A percentile compares a stretch with the other conserved stretches of the same genome.
Evolutionary conservation across 2,888 invertebrate species (phyloP).

Genomic region (Caenorhabditis macrosperma): DNA sequence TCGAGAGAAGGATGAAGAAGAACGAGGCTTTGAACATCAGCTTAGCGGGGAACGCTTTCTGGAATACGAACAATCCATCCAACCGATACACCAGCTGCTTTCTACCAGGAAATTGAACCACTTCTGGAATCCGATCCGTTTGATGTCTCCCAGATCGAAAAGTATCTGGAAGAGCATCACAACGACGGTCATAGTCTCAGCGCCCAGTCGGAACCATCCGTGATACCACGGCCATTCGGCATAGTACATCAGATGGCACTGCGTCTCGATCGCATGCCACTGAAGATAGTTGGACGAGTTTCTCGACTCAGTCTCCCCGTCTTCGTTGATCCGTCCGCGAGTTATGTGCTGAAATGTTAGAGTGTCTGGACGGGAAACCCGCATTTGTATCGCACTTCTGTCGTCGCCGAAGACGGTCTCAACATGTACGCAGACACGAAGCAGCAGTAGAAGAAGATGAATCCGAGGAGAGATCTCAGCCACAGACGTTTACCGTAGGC

Average conservation of each 20-base stretch:
- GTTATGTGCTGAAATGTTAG: slow-evolving; percentile 53
- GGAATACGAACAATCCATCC: slow-evolving; percentile 62
- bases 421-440: slow-evolving; percentile 91
- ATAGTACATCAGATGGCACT: slow-evolving; percentile 65
- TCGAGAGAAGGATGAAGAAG: slow-evolving; percentile 89
- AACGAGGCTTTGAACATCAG: slow-evolving; percentile 96
- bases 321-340: slow-evolving; percentile 46
- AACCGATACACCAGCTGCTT: neutral
- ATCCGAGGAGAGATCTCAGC: slow-evolving; percentile 87
- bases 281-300: slow-evolving; percentile 41
- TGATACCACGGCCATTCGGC: slow-evolving; percentile 59
- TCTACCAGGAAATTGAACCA: slow-evolving; percentile 86
- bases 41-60: slow-evolving; percentile 91
- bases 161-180: slow-evolving; percentile 71
- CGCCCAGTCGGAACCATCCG: slow-evolving; percentile 68
- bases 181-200: slow-evolving; percentile 69
- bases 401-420: slow-evolving; percentile 83
- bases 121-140: slow-evolving; percentile 72
- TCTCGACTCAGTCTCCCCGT: slow-evolving; percentile 42
- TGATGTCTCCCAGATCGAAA: slow-evolving; percentile 72
- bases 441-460: slow-evolving; percentile 91
- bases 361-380: no score
- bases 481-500: slow-evolving; percentile 86
- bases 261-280: slow-evolving; percentile 47
- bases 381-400: slow-evolving; percentile 65